Conservation (phyloP, 2,797 vertebrate genomes). For the Phaenicophaeus curvirostris region DNA sequence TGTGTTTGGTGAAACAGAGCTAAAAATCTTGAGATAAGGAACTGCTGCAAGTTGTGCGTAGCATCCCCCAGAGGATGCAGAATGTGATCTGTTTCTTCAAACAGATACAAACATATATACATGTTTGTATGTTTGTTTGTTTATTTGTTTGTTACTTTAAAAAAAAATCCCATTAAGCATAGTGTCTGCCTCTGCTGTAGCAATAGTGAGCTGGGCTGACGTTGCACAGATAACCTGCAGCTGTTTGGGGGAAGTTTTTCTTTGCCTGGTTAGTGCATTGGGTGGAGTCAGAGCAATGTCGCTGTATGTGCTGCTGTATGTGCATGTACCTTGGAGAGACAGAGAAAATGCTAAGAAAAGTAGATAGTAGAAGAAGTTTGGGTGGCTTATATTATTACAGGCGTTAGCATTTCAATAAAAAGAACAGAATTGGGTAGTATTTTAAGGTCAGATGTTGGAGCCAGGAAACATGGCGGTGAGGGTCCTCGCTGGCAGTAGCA, state of each 20-base stretch:
- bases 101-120: too few species aligned
- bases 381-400: neutral
- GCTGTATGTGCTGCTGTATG: rapidly evolving
- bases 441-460: neutral
- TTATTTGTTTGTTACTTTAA: neutral
- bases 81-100: neutral
- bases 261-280: rapidly evolving
- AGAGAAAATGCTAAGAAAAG: neutral
- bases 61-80: neutral
- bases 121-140: too few species aligned
- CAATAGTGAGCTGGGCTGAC: neutral
- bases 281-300: neutral
- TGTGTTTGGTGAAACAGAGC: neutral
- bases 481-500: rapidly evolving
- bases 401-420: neutral
- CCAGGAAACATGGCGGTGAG: rapidly evolving
- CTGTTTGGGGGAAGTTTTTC: neutral
- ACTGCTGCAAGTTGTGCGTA: neutral
- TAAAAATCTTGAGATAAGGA: neutral
- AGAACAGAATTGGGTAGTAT: neutral
- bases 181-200: neutral
- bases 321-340: neutral
- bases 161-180: neutral
- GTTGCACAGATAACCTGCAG: rapidly evolving
- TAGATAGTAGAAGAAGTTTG: neutral